A percentile compares a stretch with the other conserved stretches of the same genome.
Conservation (phyloP, 2,797 vertebrate genomes). For the Sebastes taczanowskii region DNA sequence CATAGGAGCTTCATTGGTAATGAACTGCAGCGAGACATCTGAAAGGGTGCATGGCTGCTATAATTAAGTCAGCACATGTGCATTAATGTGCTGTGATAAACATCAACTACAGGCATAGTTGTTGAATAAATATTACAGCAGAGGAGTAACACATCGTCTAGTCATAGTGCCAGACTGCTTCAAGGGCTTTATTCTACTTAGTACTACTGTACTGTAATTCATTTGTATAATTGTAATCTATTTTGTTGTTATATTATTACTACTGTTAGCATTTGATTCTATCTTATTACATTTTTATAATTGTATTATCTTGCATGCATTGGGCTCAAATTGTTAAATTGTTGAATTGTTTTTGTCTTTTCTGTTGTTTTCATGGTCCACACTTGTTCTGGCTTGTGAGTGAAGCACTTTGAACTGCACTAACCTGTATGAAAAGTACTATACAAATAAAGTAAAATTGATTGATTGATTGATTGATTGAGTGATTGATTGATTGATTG, state of each 20-base stretch:
- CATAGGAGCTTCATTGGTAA: constrained; percentile 23
- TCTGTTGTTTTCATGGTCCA: background rate
- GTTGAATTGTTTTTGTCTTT: background rate
- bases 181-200: background rate
- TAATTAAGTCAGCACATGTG: constrained; percentile 48
- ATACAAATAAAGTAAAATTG: background rate
- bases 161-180: background rate
- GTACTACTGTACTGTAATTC: background rate
- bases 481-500: background rate
- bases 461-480: background rate
- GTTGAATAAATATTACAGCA: background rate
- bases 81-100: constrained; percentile 26
- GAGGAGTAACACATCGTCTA: background rate
- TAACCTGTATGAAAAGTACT: background rate
- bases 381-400: background rate
- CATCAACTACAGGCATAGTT: constrained; percentile 3
- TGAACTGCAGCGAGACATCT: background rate
- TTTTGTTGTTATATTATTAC: background rate
- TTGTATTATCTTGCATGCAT: background rate
- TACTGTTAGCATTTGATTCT: background rate
- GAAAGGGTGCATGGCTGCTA: background rate
- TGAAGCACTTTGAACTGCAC: background rate
- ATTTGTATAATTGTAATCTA: background rate
- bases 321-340: background rate
- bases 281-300: background rate